phyloP scores from a whole-genome alignment of 2,888 invertebrate species.

The Ornithoptera priamus region DNA sequence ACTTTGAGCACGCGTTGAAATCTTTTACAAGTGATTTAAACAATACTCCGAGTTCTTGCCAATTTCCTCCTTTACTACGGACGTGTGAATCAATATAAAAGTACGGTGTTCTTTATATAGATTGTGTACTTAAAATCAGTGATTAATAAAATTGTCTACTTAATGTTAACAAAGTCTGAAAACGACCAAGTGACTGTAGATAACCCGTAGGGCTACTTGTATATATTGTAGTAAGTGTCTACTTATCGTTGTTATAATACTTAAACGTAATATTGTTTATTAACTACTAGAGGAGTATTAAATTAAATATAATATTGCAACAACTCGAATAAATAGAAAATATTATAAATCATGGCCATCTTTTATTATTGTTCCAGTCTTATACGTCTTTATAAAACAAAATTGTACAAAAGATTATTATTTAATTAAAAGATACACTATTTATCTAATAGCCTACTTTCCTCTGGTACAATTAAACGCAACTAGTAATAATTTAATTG shows the following conservation, averaged over 20 bases:
- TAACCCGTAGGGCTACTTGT: slow-evolving; percentile 64
- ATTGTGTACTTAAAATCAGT: slow-evolving; percentile 45
- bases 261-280: slow-evolving; percentile 71
- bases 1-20: slow-evolving; percentile 43
- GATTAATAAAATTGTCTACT: slow-evolving; percentile 52
- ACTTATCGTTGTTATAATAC: slow-evolving; percentile 60
- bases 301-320: slow-evolving; percentile 50
- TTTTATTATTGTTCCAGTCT: slow-evolving; percentile 44
- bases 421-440: no score
- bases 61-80: slow-evolving; percentile 24
- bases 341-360: slow-evolving; percentile 45
- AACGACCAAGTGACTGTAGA: slow-evolving; percentile 76
- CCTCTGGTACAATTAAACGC: no score
- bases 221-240: slow-evolving; percentile 63
- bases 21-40: slow-evolving; percentile 40
- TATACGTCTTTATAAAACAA: slow-evolving; percentile 3
- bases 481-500: no score
- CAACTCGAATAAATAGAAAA: slow-evolving; percentile 69
- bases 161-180: slow-evolving; percentile 70
- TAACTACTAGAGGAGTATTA: slow-evolving; percentile 57
- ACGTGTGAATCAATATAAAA: slow-evolving; percentile 46
- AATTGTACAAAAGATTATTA: not conserved
- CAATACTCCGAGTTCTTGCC: slow-evolving; percentile 19
- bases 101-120: slow-evolving; percentile 41
- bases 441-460: no score